These are phyloP conservation scores for Colostygia pectinataria DNA, from an alignment of 2,888 invertebrate species.

Conservation along the genomic window DNA sequence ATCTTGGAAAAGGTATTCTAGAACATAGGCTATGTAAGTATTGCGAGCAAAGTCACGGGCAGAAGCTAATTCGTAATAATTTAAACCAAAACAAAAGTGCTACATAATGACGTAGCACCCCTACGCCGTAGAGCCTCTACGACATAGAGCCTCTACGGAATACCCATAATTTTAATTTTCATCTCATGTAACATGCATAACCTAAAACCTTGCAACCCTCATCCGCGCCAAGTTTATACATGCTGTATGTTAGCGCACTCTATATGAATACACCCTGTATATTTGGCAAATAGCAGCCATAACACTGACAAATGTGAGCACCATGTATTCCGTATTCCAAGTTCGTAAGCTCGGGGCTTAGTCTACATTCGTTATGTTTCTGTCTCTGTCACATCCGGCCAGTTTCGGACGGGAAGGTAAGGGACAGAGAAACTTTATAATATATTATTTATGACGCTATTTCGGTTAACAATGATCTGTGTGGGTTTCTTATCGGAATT, in stretches of 20 bases:
- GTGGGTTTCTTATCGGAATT: constrained; percentile 16
- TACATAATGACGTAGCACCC: constrained; percentile 1
- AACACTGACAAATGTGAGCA: constrained; percentile 34
- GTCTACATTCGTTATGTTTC: constrained; percentile 12
- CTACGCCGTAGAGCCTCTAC: constrained; percentile 11
- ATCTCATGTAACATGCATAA: constrained; percentile 15
- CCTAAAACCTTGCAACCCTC: constrained; percentile 8
- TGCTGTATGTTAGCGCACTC: constrained; percentile 1
- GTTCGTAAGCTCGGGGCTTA: constrained; percentile 24
- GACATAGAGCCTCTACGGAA: too few relatives aligned
- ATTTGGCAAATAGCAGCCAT: constrained; percentile 33
- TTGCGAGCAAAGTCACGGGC: too few relatives aligned
- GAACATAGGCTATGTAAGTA: too few relatives aligned
- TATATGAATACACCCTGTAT: constrained; percentile 12
- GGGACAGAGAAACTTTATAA: constrained; percentile 24
- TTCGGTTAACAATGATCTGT: constrained; percentile 30
- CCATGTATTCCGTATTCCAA: constrained; percentile 29
- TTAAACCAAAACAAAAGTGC: constrained; percentile 1
- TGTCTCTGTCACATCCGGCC: constrained; percentile 18
- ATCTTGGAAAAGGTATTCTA: too few relatives aligned
- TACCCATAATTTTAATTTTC: constrained; percentile 9
- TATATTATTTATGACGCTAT: constrained; percentile 28
- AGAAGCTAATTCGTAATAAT: too few relatives aligned
- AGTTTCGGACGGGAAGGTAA: not conserved
- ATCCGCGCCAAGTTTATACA: constrained; percentile 14